These are phyloP conservation scores for Tor tambroides DNA, from an alignment of 2,113 vertebrate genomes.

Conservation along the genomic window DNA sequence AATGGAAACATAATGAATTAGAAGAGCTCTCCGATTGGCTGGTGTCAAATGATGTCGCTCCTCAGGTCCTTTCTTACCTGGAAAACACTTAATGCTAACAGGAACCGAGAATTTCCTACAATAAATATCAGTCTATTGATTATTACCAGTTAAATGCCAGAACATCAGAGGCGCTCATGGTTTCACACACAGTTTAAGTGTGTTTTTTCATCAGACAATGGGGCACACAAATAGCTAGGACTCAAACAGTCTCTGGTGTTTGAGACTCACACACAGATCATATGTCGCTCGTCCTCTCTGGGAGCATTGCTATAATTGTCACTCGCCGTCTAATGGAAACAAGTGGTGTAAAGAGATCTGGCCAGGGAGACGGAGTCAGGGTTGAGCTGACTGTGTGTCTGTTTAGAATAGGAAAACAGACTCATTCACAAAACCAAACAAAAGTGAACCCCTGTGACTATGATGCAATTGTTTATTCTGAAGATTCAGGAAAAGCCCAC, in stretches of 20 bases:
- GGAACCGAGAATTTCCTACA: slow-evolving; percentile 54
- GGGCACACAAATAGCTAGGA: neutral
- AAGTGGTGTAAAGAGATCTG: slow-evolving; percentile 51
- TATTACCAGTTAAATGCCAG: slow-evolving; percentile 36
- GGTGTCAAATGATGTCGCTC: neutral
- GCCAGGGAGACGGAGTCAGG: slow-evolving; percentile 1
- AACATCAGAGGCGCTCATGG: slow-evolving; percentile 48
- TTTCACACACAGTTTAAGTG: slow-evolving; percentile 24
- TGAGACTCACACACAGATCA: slow-evolving; percentile 38
- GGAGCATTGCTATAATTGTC: slow-evolving; percentile 48
- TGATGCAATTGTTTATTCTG: neutral
- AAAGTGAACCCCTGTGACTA: neutral
- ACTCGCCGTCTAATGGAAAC: slow-evolving; percentile 44
- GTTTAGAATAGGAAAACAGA: neutral
- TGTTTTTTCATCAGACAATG: neutral
- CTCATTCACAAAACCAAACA: slow-evolving; percentile 16
- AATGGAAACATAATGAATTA: neutral
- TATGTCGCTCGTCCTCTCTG: slow-evolving; percentile 36
- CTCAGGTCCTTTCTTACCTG: neutral
- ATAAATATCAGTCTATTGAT: slow-evolving; percentile 51
- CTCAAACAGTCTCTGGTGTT: slow-evolving; percentile 15
- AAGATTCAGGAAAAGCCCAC: neutral
- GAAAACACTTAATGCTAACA: neutral
- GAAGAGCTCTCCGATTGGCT: neutral
- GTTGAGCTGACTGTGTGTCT: neutral